phyloP scores from a whole-genome alignment of 2,888 invertebrate species.

The Alloplasta piceator region DNA sequence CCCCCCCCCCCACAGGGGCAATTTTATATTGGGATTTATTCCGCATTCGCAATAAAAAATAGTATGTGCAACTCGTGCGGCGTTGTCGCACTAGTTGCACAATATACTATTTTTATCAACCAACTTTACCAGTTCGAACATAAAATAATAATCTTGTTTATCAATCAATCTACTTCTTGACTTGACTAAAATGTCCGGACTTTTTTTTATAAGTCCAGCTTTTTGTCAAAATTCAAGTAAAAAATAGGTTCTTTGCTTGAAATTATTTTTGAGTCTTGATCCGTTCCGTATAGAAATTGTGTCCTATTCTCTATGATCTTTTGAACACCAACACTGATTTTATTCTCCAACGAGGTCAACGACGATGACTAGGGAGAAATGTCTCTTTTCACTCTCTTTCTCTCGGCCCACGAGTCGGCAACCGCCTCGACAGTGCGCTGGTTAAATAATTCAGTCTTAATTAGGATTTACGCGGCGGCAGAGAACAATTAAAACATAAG shows the following conservation, averaged over 20 bases:
- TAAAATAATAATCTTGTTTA: too few relatives aligned
- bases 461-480: conserved; percentile 78
- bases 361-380: conserved; percentile 6
- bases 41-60: too few relatives aligned
- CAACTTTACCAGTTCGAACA: too few relatives aligned
- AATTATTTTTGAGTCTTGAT: background rate
- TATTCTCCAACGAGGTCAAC: background rate
- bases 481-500: conserved; percentile 77
- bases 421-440: conserved; percentile 58
- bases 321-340: background rate
- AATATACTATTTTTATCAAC: too few relatives aligned
- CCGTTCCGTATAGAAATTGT: background rate
- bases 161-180: too few relatives aligned
- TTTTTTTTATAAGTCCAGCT: too few relatives aligned
- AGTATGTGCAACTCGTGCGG: too few relatives aligned
- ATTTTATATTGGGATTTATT: too few relatives aligned
- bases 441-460: conserved; percentile 80
- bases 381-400: conserved; percentile 9
- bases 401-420: conserved; percentile 30
- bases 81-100: too few relatives aligned
- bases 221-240: background rate
- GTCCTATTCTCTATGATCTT: background rate
- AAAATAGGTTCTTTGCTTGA: background rate
- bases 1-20: too few relatives aligned
- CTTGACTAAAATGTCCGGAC: too few relatives aligned